A percentile compares a stretch with the other conserved stretches of the same genome.
Conservation (phyloP, 2,113 vertebrate genomes). For the Calidris pugnax region DNA sequence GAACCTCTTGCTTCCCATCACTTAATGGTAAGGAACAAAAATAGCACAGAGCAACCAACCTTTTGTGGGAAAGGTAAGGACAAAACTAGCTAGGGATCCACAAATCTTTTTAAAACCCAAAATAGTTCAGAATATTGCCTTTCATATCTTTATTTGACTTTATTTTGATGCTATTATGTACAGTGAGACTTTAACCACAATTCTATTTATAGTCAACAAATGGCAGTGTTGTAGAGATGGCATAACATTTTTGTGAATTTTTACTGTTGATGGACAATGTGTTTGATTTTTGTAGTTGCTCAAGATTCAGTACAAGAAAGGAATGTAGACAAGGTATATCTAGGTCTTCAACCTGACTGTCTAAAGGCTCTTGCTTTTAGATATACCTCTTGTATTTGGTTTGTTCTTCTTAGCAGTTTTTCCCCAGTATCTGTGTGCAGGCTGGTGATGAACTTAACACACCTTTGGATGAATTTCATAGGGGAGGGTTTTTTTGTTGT, state of each 20-base stretch:
- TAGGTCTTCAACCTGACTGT: too few relatives aligned
- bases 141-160: neutral
- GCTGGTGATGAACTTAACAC: neutral
- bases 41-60: neutral
- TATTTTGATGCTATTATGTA: neutral
- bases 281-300: neutral
- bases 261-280: neutral
- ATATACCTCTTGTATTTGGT: too few relatives aligned
- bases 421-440: too few relatives aligned
- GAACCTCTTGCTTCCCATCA: neutral
- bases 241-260: neutral
- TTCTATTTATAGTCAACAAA: slow-evolving; percentile 31
- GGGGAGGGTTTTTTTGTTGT: neutral
- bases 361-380: too few relatives aligned
- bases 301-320: neutral
- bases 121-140: neutral
- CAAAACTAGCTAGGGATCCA: neutral
- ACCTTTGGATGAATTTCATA: neutral
- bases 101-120: neutral
- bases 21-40: neutral
- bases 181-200: neutral
- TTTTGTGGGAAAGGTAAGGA: slow-evolving; percentile 32
- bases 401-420: too few relatives aligned
- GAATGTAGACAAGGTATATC: neutral
- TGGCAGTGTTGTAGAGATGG: neutral